These are phyloP conservation scores for Leptinotarsa haldemani DNA, from an alignment of 2,888 invertebrate genomes.

Conservation along the genomic window DNA sequence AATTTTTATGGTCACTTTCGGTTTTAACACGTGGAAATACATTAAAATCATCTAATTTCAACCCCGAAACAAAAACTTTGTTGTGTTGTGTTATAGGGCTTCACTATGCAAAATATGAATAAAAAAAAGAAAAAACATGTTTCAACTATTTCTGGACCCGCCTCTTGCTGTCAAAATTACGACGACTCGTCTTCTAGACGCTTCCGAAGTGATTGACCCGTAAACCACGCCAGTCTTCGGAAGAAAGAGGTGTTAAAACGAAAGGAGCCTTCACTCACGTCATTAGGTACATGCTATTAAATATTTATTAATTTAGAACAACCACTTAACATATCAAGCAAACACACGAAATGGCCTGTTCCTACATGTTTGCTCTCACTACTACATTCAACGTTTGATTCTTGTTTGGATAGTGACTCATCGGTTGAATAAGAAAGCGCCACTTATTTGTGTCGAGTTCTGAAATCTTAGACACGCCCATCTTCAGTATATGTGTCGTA, in stretches of 20 bases:
- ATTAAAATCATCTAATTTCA: too few species aligned
- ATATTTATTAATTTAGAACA: slow-evolving; percentile 15
- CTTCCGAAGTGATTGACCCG: not conserved
- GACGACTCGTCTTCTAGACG: not conserved
- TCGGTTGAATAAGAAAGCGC: slow-evolving; percentile 13
- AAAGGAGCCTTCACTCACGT: slow-evolving; percentile 5
- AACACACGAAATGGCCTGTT: slow-evolving; percentile 15
- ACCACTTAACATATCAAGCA: slow-evolving; percentile 27
- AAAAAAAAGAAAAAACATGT: too few species aligned
- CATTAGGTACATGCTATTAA: not conserved
- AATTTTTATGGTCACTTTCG: too few species aligned
- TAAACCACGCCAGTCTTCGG: not conserved
- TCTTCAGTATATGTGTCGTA: not conserved
- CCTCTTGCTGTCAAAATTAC: not conserved
- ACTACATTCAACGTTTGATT: slow-evolving; percentile 15
- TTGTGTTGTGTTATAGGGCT: not conserved
- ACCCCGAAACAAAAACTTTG: too few species aligned
- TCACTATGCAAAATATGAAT: too few species aligned
- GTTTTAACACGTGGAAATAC: too few species aligned
- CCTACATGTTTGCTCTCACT: slow-evolving; percentile 16
- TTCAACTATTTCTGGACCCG: not conserved
- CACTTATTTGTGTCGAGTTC: not conserved
- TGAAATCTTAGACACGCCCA: slow-evolving; percentile 17
- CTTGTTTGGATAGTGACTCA: slow-evolving; percentile 18
- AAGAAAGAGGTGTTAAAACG: slow-evolving; percentile 16